phyloP scores from a whole-genome alignment of 2,888 invertebrate genomes.

The Ennomos quercinarius region DNA sequence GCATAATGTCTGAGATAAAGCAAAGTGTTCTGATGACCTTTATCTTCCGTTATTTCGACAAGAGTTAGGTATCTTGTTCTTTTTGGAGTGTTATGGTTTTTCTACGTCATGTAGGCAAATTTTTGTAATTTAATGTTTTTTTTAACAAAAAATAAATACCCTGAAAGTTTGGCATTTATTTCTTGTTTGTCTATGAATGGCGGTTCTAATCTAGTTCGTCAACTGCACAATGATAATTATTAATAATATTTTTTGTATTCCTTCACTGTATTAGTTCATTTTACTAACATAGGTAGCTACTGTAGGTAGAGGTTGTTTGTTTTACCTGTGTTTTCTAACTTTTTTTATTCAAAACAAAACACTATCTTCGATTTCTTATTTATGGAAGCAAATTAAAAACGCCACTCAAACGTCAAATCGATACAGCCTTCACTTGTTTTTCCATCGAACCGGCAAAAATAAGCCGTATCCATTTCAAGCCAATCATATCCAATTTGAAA shows the following conservation, averaged over 20 bases:
- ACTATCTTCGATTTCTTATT: slow-evolving; percentile 30
- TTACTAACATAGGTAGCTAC: no score
- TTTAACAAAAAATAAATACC: no score
- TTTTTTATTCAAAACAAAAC: slow-evolving; percentile 28
- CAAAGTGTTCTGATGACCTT: slow-evolving; percentile 40
- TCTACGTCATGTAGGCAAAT: no score
- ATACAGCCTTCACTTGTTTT: slow-evolving; percentile 39
- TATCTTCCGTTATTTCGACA: slow-evolving; percentile 17
- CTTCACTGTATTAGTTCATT: no score
- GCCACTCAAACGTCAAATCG: slow-evolving; percentile 58
- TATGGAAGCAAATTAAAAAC: slow-evolving; percentile 49
- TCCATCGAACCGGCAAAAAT: slow-evolving; percentile 39
- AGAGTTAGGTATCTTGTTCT: neutral
- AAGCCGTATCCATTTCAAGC: slow-evolving; percentile 62
- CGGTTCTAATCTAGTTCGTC: no score
- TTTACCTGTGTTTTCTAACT: no score
- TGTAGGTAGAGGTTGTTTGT: no score
- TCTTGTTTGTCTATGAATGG: no score
- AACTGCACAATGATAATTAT: no score
- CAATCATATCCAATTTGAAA: slow-evolving; percentile 56
- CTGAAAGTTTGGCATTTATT: no score
- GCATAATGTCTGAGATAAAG: slow-evolving; percentile 36
- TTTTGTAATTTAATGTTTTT: no score
- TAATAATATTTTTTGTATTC: no score
- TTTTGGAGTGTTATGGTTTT: neutral